Evolutionary conservation across 2,797 vertebrate species (phyloP).

Genomic region (Mormyrops attenuatus): DNA sequence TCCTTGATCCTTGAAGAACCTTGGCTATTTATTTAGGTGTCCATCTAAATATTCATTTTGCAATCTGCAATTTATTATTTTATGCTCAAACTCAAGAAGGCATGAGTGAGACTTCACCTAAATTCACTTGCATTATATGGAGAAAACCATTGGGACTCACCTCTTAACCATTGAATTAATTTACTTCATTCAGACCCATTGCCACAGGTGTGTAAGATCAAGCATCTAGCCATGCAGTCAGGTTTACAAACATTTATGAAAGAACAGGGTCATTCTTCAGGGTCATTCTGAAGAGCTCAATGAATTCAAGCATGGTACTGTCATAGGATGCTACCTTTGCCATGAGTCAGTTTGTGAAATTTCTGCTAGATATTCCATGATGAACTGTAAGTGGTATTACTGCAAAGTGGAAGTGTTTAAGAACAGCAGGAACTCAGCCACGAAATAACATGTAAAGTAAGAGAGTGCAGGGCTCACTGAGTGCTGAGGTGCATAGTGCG

Average conservation of each 20-base stretch:
- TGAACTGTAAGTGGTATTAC: not conserved
- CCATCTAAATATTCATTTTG: not conserved
- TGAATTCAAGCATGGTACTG: not conserved
- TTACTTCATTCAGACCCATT: not conserved
- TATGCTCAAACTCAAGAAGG: not conserved
- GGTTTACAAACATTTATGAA: not conserved
- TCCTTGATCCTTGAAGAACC: not conserved
- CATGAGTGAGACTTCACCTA: not conserved
- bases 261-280: not conserved
- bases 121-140: not conserved
- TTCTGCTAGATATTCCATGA: not conserved
- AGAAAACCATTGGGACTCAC: not conserved
- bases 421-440: not conserved
- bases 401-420: not conserved
- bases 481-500: not conserved
- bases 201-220: not conserved
- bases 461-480: rapidly evolving
- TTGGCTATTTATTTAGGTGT: not conserved
- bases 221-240: not conserved
- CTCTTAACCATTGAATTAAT: not conserved
- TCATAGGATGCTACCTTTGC: not conserved
- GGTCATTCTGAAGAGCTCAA: not conserved
- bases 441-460: not conserved
- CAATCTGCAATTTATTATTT: not conserved
- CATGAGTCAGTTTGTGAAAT: not conserved